A percentile compares a stretch with the other conserved stretches of the same genome.
Evolutionary conservation across 2,888 invertebrate genomes (phyloP).

Genomic region (Bellardia bayeri): DNA sequence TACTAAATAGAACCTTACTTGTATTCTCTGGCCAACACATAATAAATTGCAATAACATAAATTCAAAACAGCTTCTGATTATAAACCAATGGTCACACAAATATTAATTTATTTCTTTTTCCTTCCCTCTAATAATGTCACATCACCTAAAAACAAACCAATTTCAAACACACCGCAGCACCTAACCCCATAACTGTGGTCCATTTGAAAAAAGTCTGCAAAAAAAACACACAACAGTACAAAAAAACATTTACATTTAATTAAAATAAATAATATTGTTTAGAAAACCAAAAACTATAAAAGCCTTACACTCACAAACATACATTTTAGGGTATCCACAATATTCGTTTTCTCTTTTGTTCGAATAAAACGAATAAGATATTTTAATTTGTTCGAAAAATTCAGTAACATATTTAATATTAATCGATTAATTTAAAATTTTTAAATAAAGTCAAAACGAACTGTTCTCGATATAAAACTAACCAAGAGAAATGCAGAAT

Average conservation of each 20-base stretch:
- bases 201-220: neutral
- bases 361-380: no score
- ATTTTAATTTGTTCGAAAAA: no score
- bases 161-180: slow-evolving; percentile 39
- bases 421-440: no score
- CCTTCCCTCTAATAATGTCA: slow-evolving; percentile 12
- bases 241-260: slow-evolving; percentile 53
- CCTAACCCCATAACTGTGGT: slow-evolving; percentile 36
- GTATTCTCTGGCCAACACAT: neutral
- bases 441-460: no score
- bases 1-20: no score
- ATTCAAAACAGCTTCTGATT: neutral
- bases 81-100: neutral
- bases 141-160: slow-evolving; percentile 16
- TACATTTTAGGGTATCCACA: neutral
- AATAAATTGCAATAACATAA: slow-evolving; percentile 12
- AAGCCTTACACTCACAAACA: slow-evolving; percentile 11
- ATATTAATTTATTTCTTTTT: slow-evolving; percentile 26
- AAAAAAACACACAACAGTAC: neutral
- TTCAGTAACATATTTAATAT: no score
- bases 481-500: no score
- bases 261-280: slow-evolving; percentile 68
- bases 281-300: slow-evolving; percentile 61
- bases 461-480: no score
- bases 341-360: no score